Evolutionary conservation across 2,888 invertebrate species (phyloP).

Genomic region (Malthinus seriepunctatus): DNA sequence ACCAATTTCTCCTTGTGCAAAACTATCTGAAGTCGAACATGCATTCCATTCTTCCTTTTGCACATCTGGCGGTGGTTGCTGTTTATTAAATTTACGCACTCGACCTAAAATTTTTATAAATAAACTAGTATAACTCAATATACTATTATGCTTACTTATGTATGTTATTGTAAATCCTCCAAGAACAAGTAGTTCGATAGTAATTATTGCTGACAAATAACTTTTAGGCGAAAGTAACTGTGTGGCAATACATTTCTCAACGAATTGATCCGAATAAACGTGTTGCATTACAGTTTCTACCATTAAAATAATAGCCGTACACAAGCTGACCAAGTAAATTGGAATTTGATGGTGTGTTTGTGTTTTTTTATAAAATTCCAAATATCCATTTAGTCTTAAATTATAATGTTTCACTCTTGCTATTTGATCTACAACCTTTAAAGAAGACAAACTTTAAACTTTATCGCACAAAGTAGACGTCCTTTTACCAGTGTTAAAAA

Average conservation of each 20-base stretch:
- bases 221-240: slow-evolving; percentile 59
- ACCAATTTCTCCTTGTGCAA: slow-evolving; percentile 58
- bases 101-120: slow-evolving; percentile 54
- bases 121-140: neutral
- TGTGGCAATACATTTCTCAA: slow-evolving; percentile 57
- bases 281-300: slow-evolving; percentile 62
- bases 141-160: slow-evolving; percentile 54
- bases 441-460: slow-evolving; percentile 12
- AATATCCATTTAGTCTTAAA: slow-evolving; percentile 66
- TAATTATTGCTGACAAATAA: slow-evolving; percentile 61
- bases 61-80: slow-evolving; percentile 65
- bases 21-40: slow-evolving; percentile 56
- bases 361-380: slow-evolving; percentile 69
- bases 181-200: slow-evolving; percentile 58
- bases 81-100: slow-evolving; percentile 64
- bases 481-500: slow-evolving; percentile 60
- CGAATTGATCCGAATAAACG: slow-evolving; percentile 59
- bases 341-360: slow-evolving; percentile 64
- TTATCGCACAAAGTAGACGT: neutral
- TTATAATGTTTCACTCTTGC: slow-evolving; percentile 63
- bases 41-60: slow-evolving; percentile 63
- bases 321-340: slow-evolving; percentile 65
- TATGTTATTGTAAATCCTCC: slow-evolving; percentile 58
- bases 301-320: slow-evolving; percentile 62
- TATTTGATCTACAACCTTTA: slow-evolving; percentile 62